Evolutionary conservation across 2,888 invertebrate species (phyloP), one percentile per base, ranked within the genome.

Genomic region (Lathronympha strigana): DNA sequence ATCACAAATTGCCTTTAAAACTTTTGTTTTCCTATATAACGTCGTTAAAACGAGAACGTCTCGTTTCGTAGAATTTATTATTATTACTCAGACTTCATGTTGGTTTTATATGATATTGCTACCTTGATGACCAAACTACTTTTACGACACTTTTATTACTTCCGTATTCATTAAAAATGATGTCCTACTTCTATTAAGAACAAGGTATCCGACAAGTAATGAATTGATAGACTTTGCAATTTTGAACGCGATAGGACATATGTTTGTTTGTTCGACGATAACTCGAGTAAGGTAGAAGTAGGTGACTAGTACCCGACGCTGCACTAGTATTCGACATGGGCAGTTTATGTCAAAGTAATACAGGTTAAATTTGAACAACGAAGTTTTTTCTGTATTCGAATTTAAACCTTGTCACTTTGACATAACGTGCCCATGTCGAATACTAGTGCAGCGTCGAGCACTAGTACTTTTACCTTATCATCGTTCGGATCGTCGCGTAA

Each of bases 81-180:
- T 5, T 31, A 50, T 50, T 11, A 13, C 50, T 17, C 8, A 31
- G 2, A 15, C 5, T 54, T 11, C 15, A 38, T 15, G n/a, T 51
- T 25, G 17, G 6, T 36, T 15, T 8, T 25, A 13, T 36, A 25
- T 23, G 11, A 17, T 50, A 33, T 50, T 38, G 17, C 28, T 3
- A 3, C 38, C 47, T 54, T 40, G 15, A 47, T 54, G 17, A 47
- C 17, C 23, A 19, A 13, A 45, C 38, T 23, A 49, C 28, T 31
- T 53, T 33, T 15, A 47, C 19, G 38, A 4, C 11, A 0, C 38
- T 40, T 64, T 64, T 66, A 49, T 54, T 38, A 49, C 61, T 61
- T 66, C 66, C 66, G 38, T 38, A 5, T 31, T 36, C 5, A 40
- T 61, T 49, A 49, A 53, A 66, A 60, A 53, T 36, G 36, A 53